A percentile compares a stretch with the other conserved stretches of the same genome.
Evolutionary conservation across 2,888 invertebrate species (phyloP).

Genomic region (Dryococelus australis): DNA sequence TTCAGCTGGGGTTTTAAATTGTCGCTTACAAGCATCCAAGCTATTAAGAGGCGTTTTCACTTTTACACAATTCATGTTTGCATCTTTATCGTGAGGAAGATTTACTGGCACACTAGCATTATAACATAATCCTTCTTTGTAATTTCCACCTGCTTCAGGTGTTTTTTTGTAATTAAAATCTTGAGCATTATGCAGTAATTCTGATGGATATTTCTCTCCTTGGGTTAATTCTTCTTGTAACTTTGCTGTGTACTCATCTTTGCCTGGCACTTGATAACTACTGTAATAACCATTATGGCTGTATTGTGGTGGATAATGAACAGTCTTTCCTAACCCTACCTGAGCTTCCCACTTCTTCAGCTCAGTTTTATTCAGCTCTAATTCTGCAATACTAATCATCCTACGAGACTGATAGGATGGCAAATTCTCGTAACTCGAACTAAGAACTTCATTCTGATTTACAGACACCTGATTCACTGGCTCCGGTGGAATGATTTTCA

Average conservation of each 20-base stretch:
- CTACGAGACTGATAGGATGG: conserved; percentile 57
- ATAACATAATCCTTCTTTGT: neutral
- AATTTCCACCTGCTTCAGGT: neutral
- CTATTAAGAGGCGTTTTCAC: neutral
- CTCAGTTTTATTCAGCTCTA: conserved; percentile 47
- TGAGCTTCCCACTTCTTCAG: neutral
- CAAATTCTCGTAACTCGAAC: conserved; percentile 33
- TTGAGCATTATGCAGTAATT: neutral
- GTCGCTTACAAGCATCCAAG: neutral
- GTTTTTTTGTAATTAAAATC: conserved; percentile 13
- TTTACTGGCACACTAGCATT: neutral
- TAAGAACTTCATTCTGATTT: conserved; percentile 4
- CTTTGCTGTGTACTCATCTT: neutral
- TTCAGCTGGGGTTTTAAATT: conserved; percentile 20
- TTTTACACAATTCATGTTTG: conserved; percentile 24
- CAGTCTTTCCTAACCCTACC: neutral
- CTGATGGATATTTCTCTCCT: neutral
- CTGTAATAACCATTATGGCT: neutral
- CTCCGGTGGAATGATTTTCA: conserved; percentile 25
- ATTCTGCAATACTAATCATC: conserved; percentile 57
- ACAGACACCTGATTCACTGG: conserved; percentile 16
- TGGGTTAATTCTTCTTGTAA: neutral
- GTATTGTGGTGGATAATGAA: neutral
- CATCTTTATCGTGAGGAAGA: neutral
- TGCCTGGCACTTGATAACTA: conserved; percentile 5